Base-by-base conservation (phyloP, 2,797 vertebrate species). In the Sebastiscus albofasciatus region DNA sequence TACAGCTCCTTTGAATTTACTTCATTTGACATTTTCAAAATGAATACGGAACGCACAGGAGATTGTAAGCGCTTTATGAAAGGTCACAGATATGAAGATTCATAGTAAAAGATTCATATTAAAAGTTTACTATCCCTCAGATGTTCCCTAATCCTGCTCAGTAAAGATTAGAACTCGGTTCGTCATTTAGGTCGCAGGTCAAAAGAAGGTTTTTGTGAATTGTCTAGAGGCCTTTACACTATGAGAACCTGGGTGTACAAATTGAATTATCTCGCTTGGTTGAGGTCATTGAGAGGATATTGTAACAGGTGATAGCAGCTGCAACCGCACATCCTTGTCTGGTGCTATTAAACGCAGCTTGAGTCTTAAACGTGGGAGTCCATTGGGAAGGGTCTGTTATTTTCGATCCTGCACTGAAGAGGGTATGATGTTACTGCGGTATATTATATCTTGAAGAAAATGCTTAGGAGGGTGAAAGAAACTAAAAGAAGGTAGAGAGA, bases 361-460 rank as follows among this genome's bases (percentile, higher is more conserved):
- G 27, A 27, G 72, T 73, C 71, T 58, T 75, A 79, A 77, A 75
- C 14, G 26, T 67, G 56, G 70, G 71, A 58, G 65, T 59, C 67
- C 33, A 16, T 27, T n/a, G 67, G 46, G 81, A 83, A 75, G 68
- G 31, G 26, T 64, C 56, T 90, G 68, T 77, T 90, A 79, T 81
- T 90, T 78, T 81, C 75, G 66, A 39, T 84, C 67, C 75, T 2
- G 11, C 67, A 3, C 56, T 79, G 62, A 81, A 80, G 75, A 78
- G 72, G 64, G 55, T 74, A 59, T 80, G 76, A 81, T 84, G 81
- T 74, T 73, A 73, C 62, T 72, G 73, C 36, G 14, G 82, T 80
- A 59, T 80, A 56, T 85, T 75, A 80, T 76, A 65, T 73, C 56
- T 69, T 72, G 24, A 26, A 60, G 39, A 46, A 81, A 85, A 77